Conservation (phyloP, 2,797 vertebrate genomes). For the Bradypus variegatus region DNA sequence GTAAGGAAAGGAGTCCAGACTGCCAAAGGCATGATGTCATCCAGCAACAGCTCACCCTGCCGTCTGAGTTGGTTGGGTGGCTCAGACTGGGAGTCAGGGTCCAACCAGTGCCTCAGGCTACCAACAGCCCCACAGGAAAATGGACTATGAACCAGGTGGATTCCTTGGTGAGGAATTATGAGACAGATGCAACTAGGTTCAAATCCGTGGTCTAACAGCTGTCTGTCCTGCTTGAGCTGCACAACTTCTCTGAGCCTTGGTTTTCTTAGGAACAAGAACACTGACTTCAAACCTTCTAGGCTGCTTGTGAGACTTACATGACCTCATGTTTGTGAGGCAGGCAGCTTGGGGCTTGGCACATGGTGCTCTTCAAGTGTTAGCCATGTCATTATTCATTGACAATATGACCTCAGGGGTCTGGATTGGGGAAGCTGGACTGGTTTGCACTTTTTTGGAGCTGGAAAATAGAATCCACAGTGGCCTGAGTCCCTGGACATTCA, state of each 20-base stretch:
- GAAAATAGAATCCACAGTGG: not conserved
- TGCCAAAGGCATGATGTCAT: not conserved
- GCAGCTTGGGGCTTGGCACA: not conserved
- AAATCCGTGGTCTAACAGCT: not conserved
- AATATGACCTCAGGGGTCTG: not conserved
- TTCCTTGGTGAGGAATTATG: fast-evolving
- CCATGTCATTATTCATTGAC: not conserved
- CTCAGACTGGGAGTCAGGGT: conserved; percentile 18
- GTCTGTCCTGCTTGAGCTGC: not conserved
- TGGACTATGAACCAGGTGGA: not conserved
- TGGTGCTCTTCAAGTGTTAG: fast-evolving
- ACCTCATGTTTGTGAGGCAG: not conserved
- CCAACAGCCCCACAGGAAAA: fast-evolving
- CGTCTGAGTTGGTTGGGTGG: not conserved
- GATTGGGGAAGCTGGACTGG: not conserved
- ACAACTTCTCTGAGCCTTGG: not conserved
- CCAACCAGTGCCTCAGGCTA: not conserved
- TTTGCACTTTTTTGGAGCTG: not conserved
- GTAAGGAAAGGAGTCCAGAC: not conserved
- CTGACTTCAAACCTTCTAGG: not conserved
- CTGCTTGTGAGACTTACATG: not conserved
- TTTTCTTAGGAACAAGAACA: not conserved
- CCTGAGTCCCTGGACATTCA: not conserved
- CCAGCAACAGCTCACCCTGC: not conserved
- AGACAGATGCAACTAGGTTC: not conserved